Base-by-base conservation (phyloP, 1,140 invertebrate genomes). In the Parasteatoda tepidariorum region DNA sequence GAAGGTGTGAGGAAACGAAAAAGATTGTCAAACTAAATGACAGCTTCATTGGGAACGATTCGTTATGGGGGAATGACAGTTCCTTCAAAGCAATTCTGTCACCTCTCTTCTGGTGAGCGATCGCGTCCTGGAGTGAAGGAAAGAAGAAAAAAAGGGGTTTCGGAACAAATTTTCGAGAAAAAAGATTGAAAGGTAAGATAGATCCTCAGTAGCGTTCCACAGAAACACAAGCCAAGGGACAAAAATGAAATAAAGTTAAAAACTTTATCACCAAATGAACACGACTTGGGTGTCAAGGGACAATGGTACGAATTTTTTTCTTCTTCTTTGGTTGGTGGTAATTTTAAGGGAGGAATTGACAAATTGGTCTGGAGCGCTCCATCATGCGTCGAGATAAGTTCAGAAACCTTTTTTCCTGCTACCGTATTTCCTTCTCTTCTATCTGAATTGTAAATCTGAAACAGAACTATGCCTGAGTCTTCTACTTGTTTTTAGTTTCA, bases 281-380 rank as follows among this genome's bases (percentile, higher is more conserved):
- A 68, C 34, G 33, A 24, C 22, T 41, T 41, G n/a, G 64, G 33
- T 67, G 64, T 68, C 34, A 13, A 11, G 66, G 66, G 26, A 68
- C 66, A 68, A 68, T 68, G 66, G 66, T 26, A 34, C 66, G 4
- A 26, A n/a, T 3, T 48, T 18, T 18, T 48, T 48, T 48, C 38
- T 48, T 18, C 9, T 18, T 48, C 9, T 18, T 13, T 48, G 38
- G n/a, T n/a, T n/a, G n/a, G n/a, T n/a, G n/a, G n/a, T n/a, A n/a
- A n/a, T n/a, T n/a, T 48, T 9, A 48, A 18, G 38, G 38, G 38
- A 48, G 18, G 38, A 48, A 48, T 33, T 48, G 66, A 68, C 66
- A 68, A 68, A 68, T 68, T 68, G 66, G 34, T 26, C 24, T 41
- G 34, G 38, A 26, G n/a, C 34, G 24, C 34, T 68, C 66, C 38